Evolutionary conservation across 2,888 invertebrate species (phyloP), one percentile per base, ranked within the genome.

Genomic region (Dilophus febrilis): DNA sequence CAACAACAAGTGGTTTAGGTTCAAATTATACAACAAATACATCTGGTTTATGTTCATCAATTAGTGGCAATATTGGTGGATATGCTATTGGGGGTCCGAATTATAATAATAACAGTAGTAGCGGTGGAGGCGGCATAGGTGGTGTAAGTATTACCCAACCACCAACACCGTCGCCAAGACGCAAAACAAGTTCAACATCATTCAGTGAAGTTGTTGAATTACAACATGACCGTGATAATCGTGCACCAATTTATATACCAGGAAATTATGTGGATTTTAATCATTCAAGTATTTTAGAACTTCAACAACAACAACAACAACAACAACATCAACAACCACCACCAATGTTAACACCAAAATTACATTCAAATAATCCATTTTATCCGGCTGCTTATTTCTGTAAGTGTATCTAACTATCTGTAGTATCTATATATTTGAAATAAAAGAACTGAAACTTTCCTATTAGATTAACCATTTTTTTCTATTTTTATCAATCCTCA

Each of bases 111-210:
- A n/a, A n/a, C n/a, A n/a, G n/a, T n/a, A n/a, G n/a, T n/a, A n/a
- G n/a, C n/a, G 51, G 67, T 2, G 50, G 53, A 38, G 22, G 22
- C 8, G 22, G 22, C 22, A 8, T 4, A 6, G 22, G 5, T 8
- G 54, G 55, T 38, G 42, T 44, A 8, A 34, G 42, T 12, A 55
- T 60, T 39, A 64, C 65, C 2, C 68, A 67, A 47, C 70, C 68
- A 7, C 70, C 75, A 38, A 71, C 76, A 8, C 74, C 75, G 2
- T 77, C 80, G 6, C 81, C 82, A 0, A 61, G 82, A 19, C 66
- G 84, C 37, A 83, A 83, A 48, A 76, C 78, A 1, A 77, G 77
- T 51, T 72, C 72, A 32, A 72, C 76, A 12, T 76, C 76, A 35
- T 82, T 80, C 47, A 71, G 77, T 35, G 79, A 77, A n/a, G 74